Evolutionary conservation across 1,140 invertebrate genomes (phyloP).

Genomic region (Adelges cooleyi): DNA sequence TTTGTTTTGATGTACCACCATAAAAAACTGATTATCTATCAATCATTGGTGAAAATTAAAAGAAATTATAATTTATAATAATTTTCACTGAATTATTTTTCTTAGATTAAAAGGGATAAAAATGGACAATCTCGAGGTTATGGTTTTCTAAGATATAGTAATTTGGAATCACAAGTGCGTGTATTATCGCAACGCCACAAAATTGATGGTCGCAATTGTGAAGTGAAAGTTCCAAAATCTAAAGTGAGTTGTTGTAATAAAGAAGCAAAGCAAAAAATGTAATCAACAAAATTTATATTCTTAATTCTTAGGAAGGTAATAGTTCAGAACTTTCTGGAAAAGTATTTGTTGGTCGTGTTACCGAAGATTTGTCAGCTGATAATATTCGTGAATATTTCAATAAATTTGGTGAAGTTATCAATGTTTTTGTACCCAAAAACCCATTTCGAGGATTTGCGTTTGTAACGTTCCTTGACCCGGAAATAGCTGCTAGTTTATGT

Average conservation of each 20-base stretch:
- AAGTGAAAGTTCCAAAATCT: slow-evolving; percentile 65
- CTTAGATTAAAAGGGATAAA: slow-evolving; percentile 58
- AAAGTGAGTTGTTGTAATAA: too few relatives aligned
- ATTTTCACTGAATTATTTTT: slow-evolving; percentile 8
- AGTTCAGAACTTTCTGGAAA: slow-evolving; percentile 84
- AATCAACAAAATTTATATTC: too few relatives aligned
- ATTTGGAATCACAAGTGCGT: slow-evolving; percentile 51
- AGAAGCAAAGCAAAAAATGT: too few relatives aligned
- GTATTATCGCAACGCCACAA: slow-evolving; percentile 56
- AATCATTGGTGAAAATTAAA: too few relatives aligned
- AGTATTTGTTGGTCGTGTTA: slow-evolving; percentile 90
- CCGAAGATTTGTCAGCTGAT: slow-evolving; percentile 77
- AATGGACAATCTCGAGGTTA: slow-evolving; percentile 68
- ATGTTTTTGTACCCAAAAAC: slow-evolving; percentile 85
- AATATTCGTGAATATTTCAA: slow-evolving; percentile 89
- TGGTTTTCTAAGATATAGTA: slow-evolving; percentile 68
- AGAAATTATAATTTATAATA: too few relatives aligned
- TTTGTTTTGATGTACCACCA: too few relatives aligned
- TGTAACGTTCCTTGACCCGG: slow-evolving; percentile 89
- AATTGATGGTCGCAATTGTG: slow-evolving; percentile 69
- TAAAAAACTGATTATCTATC: too few relatives aligned
- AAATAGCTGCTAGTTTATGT: slow-evolving; percentile 84
- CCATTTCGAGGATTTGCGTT: slow-evolving; percentile 91
- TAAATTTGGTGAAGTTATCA: slow-evolving; percentile 89
- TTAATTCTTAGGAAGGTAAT: slow-evolving; percentile 54